A percentile compares a stretch with the other conserved stretches of the same genome.
Evolutionary conservation across 1,140 invertebrate genomes (phyloP).

Genomic region (Venturia canescens): DNA sequence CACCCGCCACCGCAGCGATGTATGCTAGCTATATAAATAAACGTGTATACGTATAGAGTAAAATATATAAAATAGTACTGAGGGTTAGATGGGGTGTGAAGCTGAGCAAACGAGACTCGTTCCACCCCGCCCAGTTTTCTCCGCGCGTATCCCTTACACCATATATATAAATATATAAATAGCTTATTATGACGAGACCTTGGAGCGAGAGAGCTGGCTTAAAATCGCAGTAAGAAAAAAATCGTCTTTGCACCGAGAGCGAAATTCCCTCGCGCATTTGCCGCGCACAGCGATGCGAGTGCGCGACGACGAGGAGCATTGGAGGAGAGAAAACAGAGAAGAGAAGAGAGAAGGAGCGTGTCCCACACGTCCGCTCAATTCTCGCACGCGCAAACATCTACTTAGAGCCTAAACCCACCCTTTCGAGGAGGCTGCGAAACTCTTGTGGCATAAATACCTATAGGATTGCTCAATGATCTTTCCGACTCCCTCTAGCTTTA

Average conservation of each 20-base stretch:
- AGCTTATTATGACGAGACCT: conserved; percentile 17
- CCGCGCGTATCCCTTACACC: background rate
- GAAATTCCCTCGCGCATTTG: conserved; percentile 60
- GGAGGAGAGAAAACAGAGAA: conserved; percentile 11
- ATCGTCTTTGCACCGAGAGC: conserved; percentile 47
- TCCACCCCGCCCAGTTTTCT: background rate
- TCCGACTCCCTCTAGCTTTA: background rate
- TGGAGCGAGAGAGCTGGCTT: conserved; percentile 5
- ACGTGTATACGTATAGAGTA: background rate
- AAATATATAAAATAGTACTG: background rate
- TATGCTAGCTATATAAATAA: background rate
- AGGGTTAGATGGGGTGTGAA: background rate
- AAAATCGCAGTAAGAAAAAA: conserved; percentile 28
- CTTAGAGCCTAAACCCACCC: conserved; percentile 36
- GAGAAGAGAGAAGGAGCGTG: background rate
- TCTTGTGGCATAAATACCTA: conserved; percentile 31
- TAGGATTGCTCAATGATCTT: conserved; percentile 13
- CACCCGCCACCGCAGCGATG: conserved; percentile 7
- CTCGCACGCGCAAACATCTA: conserved; percentile 51
- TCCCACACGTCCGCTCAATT: conserved; percentile 44
- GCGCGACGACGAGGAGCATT: conserved; percentile 49
- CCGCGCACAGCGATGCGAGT: conserved; percentile 53
- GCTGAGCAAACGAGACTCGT: conserved; percentile 2
- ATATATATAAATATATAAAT: conserved; percentile 11
- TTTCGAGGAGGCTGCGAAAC: conserved; percentile 36